Conservation (phyloP, 2,113 vertebrate species). For the Arvicanthis niloticus region DNA sequence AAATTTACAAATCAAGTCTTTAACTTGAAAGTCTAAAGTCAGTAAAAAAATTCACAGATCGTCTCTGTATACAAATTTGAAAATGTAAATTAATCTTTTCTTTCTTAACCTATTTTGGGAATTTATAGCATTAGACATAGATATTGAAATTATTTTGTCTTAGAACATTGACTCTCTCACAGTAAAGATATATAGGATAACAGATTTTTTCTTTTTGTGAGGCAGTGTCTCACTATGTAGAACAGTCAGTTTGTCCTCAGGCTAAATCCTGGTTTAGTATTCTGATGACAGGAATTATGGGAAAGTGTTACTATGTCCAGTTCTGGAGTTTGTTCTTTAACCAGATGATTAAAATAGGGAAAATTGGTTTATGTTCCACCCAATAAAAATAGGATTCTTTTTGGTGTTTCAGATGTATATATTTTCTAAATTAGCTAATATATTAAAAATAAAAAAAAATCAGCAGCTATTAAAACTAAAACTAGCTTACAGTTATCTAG, state of each 20-base stretch:
- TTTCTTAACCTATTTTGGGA: neutral
- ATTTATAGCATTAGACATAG: constrained; percentile 20
- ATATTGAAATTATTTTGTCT: neutral
- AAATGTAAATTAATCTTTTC: constrained; percentile 22
- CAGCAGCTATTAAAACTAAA: neutral
- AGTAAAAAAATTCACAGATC: constrained; percentile 38
- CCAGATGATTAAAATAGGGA: neutral
- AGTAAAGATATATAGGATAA: neutral
- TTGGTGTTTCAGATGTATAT: constrained; percentile 14
- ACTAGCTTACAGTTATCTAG: neutral
- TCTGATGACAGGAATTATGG: neutral
- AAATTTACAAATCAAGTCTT: neutral
- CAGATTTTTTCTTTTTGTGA: neutral
- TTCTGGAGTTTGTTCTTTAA: neutral
- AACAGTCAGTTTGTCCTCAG: neutral
- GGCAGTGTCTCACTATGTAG: neutral
- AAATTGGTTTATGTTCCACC: neutral
- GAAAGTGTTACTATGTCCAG: neutral
- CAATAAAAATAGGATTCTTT: constrained; percentile 35
- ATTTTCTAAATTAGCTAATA: neutral
- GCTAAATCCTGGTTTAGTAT: neutral
- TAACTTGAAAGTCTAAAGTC: constrained; percentile 45
- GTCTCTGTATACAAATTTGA: constrained; percentile 9
- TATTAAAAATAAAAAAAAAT: constrained; percentile 14
- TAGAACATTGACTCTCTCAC: neutral